Base-by-base conservation (phyloP, 1,140 invertebrate genomes). In the Sitophilus oryzae region DNA sequence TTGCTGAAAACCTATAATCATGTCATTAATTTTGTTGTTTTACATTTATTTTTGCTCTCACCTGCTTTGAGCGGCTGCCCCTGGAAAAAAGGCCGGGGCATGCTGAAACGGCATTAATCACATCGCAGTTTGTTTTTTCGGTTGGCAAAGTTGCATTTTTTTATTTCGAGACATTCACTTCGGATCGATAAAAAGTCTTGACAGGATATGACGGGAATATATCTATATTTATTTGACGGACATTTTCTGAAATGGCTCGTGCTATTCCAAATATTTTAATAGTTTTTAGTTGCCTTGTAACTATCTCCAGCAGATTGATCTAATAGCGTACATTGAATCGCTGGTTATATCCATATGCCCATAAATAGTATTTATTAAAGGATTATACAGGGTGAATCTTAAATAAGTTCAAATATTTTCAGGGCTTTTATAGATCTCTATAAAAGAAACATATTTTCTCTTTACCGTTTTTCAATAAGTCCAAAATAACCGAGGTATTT, bases 11-110 rank as follows among this genome's bases (percentile, higher is more conserved):
- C 55, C 55, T 57, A 57, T 57, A 57, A 57, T 57, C 55, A 57
- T 52, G 48, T 57, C 55, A 57, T 57, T 57, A 57, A 57, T 57
- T 57, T 57, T 57, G 55, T 57, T 57, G 55, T 57, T 57, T 57
- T 57, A 57, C 43, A 57, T 57, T 57, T 57, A 51, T 51, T 57
- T 57, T 51, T 57, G 35, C 55, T 57, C 55, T 57, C 55, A 57
- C 55, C 48, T 57, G 55, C 55, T 57, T 44, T 56, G 30, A 11
- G 49, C 35, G 21, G 40, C 36, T 38, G 37, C 15, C 20, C 18
- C 46, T 34, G n/a, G 36, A 22, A 56, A 56, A 56, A 55, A 49
- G 11, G 10, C 49, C 45, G 46, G n/a, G n/a, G 46, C 53, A 48
- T 42, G 35, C 34, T 56, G 34, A 49, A 54, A 49, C 40, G 45